Conservation (phyloP, 2,888 invertebrate species). For the Dasysyrphus tricinctus region DNA sequence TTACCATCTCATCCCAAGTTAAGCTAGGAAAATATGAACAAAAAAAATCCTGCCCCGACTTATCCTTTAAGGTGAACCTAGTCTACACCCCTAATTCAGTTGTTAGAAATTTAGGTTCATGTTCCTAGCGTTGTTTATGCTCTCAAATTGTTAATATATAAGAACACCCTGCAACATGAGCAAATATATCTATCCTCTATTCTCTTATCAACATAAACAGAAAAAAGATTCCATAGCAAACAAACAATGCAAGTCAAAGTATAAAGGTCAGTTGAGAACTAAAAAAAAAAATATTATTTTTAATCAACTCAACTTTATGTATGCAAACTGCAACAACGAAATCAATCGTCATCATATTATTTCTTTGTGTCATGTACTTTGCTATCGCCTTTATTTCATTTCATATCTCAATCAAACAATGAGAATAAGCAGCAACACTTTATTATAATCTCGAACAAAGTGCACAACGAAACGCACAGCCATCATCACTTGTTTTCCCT, state of each 20-base stretch:
- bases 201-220: slow-evolving; percentile 8
- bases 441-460: slow-evolving; percentile 37
- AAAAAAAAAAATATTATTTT: neutral
- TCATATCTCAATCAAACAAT: slow-evolving; percentile 7
- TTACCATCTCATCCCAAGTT: too few relatives aligned
- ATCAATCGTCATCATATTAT: slow-evolving; percentile 35
- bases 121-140: too few relatives aligned
- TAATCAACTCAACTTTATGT: slow-evolving; percentile 4
- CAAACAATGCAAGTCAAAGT: slow-evolving; percentile 35
- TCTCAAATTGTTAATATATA: neutral
- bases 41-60: too few relatives aligned
- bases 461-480: slow-evolving; percentile 20
- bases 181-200: neutral
- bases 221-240: slow-evolving; percentile 4
- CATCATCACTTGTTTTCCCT: neutral
- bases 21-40: too few relatives aligned
- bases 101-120: too few relatives aligned
- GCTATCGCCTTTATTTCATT: neutral
- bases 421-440: slow-evolving; percentile 21
- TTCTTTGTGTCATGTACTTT: slow-evolving; percentile 32
- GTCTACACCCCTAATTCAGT: too few relatives aligned
- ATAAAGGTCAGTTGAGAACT: slow-evolving; percentile 39
- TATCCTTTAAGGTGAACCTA: too few relatives aligned
- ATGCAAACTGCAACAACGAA: slow-evolving; percentile 26
- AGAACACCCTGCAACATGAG: neutral